phyloP scores from a whole-genome alignment of 2,113 vertebrate species.

The Camelus dromedarius region DNA sequence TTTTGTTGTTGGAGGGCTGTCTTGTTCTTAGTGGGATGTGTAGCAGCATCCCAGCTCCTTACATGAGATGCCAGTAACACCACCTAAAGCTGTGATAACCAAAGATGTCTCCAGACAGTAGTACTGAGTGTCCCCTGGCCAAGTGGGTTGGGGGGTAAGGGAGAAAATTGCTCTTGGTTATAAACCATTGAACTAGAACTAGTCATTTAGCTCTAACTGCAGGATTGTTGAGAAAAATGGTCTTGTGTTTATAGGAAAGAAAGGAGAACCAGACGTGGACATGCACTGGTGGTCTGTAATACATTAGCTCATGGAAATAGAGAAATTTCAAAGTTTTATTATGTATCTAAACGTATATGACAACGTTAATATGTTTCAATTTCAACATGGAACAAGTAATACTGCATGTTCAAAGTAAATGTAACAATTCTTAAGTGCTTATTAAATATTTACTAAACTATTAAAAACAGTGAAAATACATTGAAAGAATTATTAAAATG shows the following conservation, averaged over 20 bases:
- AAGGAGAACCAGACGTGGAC: not conserved
- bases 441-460: not conserved
- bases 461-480: slow-evolving; percentile 20
- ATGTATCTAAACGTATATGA: not conserved
- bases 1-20: not conserved
- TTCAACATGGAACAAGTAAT: slow-evolving; percentile 27
- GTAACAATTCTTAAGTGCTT: not conserved
- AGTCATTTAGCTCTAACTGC: not conserved
- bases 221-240: not conserved
- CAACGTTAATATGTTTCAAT: not conserved
- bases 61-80: not conserved
- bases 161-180: not conserved
- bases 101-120: not conserved
- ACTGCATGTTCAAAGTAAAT: not conserved
- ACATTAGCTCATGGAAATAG: not conserved
- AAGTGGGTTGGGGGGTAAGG: fast-evolving
- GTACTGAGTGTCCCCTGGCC: not conserved
- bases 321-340: not conserved
- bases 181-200: not conserved
- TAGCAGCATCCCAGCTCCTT: not conserved
- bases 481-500: not conserved
- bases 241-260: not conserved
- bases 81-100: not conserved
- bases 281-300: not conserved
- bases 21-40: not conserved